A percentile compares a stretch with the other conserved stretches of the same genome.
These are phyloP conservation scores for Trinorchestia longiramus DNA, from an alignment of 1,140 invertebrate genomes.

Conservation along the genomic window DNA sequence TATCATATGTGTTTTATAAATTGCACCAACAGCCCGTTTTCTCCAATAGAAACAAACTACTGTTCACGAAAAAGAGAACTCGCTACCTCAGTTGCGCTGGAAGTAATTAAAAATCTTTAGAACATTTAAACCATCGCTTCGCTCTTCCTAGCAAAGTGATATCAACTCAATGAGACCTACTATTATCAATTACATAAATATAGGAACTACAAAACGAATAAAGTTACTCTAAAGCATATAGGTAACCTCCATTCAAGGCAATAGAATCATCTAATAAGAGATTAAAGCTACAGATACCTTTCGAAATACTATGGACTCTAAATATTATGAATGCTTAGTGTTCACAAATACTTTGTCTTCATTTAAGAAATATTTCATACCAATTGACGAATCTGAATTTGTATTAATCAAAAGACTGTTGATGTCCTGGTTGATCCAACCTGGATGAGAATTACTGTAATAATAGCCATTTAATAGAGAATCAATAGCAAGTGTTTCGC, in stretches of 20 bases:
- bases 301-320: background rate
- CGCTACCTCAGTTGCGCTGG: background rate
- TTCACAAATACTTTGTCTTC: background rate
- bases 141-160: too few relatives aligned
- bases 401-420: background rate
- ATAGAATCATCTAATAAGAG: background rate
- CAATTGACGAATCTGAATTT: background rate
- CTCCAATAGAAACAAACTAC: background rate
- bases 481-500: background rate
- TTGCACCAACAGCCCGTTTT: background rate
- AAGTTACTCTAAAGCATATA: background rate
- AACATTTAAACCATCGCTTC: background rate
- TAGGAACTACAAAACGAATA: slow-evolving; percentile 19
- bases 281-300: background rate
- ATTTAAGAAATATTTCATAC: background rate
- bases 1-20: background rate
- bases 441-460: background rate
- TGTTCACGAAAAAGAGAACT: background rate
- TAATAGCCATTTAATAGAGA: background rate
- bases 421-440: too few relatives aligned
- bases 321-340: background rate
- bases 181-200: background rate
- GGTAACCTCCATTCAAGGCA: background rate
- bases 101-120: background rate
- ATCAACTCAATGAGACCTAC: background rate